Conservation (phyloP, 2,888 invertebrate species). For the Drosophila atroscutellata region DNA sequence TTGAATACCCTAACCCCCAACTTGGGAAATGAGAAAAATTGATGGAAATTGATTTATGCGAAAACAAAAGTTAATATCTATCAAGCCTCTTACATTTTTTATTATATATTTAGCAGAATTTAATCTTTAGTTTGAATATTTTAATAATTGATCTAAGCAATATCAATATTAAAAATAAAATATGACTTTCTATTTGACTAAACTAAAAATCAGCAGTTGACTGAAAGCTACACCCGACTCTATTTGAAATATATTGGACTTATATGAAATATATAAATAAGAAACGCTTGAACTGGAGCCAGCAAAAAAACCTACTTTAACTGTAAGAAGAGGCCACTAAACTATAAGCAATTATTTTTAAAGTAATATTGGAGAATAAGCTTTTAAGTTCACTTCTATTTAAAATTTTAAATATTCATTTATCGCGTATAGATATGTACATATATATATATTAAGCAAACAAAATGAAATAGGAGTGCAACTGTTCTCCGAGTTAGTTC, state of each 20-base stretch:
- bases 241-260: background rate
- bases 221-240: background rate
- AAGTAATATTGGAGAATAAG: background rate
- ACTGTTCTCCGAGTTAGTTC: conserved; percentile 6
- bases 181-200: background rate
- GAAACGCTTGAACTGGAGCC: background rate
- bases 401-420: background rate
- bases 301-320: background rate
- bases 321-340: background rate
- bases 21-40: background rate
- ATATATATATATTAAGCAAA: background rate
- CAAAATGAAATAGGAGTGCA: background rate
- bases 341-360: background rate
- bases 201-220: no score
- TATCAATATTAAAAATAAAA: background rate
- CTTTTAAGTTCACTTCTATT: background rate
- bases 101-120: background rate
- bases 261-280: background rate
- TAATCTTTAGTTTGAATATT: background rate
- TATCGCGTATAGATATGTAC: no score
- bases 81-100: background rate
- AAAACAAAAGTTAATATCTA: background rate
- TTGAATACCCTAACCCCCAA: conserved; percentile 15
- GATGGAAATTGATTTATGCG: background rate
- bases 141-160: background rate